Percentiles rank a stretch among this genome's conserved stretches.
Evolutionary conservation across 1,140 invertebrate genomes (phyloP).

Genomic region (Heliconius nattereri): DNA sequence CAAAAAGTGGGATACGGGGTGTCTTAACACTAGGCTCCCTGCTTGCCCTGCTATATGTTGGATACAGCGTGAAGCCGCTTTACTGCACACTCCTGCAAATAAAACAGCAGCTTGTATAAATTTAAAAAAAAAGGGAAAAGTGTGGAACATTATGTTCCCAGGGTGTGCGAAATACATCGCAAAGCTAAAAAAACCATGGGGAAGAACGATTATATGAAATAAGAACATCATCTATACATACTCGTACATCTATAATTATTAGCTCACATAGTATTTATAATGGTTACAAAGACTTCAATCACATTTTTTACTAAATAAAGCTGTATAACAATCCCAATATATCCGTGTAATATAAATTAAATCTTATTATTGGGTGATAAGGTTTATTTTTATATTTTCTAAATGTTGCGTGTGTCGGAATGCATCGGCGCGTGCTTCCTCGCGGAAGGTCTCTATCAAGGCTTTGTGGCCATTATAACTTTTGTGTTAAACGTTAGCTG

Average conservation of each 20-base stretch:
- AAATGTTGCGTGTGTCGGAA: constrained; percentile 23
- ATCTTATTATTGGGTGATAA: background rate
- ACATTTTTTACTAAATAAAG: constrained; percentile 9
- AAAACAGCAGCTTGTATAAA: too few species aligned
- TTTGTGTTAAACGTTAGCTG: constrained; percentile 6
- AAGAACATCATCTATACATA: too few species aligned
- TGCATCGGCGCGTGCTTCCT: constrained; percentile 52
- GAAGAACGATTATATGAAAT: too few species aligned
- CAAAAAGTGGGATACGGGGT: too few species aligned
- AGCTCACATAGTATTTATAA: background rate
- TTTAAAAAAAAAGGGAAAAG: too few species aligned
- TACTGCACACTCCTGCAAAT: too few species aligned
- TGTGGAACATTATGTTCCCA: background rate
- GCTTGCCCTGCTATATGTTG: too few species aligned
- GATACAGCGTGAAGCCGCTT: too few species aligned
- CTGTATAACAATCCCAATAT: background rate
- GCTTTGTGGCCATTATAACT: constrained; percentile 21
- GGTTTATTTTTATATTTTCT: background rate
- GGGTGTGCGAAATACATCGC: background rate
- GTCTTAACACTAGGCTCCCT: too few species aligned
- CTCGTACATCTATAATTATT: background rate
- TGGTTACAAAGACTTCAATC: background rate
- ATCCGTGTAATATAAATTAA: background rate
- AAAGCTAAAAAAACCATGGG: background rate
- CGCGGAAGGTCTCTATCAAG: constrained; percentile 55